These are phyloP conservation scores for Geococcyx californianus DNA, from an alignment of 2,113 vertebrate species.

Conservation along the genomic window DNA sequence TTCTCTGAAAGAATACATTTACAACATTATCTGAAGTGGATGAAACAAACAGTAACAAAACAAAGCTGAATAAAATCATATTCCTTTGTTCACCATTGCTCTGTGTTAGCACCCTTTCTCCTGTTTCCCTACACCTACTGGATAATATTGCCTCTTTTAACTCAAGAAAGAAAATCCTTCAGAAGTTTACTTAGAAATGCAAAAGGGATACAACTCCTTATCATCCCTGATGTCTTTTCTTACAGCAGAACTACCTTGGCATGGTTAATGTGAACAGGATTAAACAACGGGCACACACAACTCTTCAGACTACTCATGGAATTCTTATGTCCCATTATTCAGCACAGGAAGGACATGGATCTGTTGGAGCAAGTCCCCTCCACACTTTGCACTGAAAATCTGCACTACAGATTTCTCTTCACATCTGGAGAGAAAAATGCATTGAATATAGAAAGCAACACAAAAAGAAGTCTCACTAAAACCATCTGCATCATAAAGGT, in stretches of 20 bases:
- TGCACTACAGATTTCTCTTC: not conserved
- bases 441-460: not conserved
- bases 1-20: slow-evolving; percentile 80
- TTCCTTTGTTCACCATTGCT: not conserved
- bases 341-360: too few relatives aligned
- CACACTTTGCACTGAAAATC: not conserved
- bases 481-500: not conserved
- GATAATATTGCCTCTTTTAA: not conserved
- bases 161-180: not conserved
- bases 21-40: not conserved
- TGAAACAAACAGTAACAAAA: not conserved
- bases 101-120: not conserved
- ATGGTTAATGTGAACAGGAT: not conserved
- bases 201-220: not conserved
- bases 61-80: fast-evolving
- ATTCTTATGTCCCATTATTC: not conserved
- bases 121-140: not conserved
- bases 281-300: not conserved
- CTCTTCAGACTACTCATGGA: not conserved
- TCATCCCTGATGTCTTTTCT: not conserved
- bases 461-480: not conserved
- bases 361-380: not conserved
- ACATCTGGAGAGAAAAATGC: not conserved
- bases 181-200: not conserved
- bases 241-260: not conserved